phyloP scores from a whole-genome alignment of 2,797 vertebrate genomes.

The Limosa lapponica region DNA sequence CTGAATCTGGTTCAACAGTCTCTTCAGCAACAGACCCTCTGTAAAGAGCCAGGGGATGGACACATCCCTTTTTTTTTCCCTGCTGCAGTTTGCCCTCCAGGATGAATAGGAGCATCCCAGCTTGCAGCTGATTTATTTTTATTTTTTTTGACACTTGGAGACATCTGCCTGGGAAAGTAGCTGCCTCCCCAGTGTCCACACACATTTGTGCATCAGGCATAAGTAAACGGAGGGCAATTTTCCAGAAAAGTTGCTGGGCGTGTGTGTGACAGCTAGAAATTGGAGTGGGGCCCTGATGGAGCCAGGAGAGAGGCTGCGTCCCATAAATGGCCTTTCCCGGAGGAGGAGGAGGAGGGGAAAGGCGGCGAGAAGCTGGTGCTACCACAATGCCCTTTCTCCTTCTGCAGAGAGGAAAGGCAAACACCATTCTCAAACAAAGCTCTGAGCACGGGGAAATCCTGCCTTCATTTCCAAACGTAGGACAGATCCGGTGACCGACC shows the following conservation, averaged over 20 bases:
- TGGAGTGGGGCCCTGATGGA: neutral
- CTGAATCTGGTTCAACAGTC: neutral
- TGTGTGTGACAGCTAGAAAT: neutral
- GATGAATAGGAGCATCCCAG: neutral
- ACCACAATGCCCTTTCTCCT: neutral
- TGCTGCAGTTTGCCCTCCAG: neutral
- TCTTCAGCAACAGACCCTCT: neutral
- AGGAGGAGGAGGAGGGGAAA: neutral
- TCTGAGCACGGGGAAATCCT: neutral
- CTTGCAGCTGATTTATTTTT: neutral
- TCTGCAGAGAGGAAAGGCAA: neutral
- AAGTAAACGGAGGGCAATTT: neutral
- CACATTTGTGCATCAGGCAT: fast-evolving
- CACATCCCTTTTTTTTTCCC: neutral
- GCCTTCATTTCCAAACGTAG: neutral
- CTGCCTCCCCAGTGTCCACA: neutral
- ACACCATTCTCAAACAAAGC: fast-evolving
- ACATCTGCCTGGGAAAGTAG: neutral
- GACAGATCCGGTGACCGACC: fast-evolving
- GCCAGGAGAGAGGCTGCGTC: fast-evolving
- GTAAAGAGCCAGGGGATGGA: neutral
- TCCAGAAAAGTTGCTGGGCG: neutral
- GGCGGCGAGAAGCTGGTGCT: neutral
- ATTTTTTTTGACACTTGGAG: slow-evolving; percentile 24
- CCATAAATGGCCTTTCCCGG: neutral